These are phyloP conservation scores for Euplexia lucipara DNA, from an alignment of 2,888 invertebrate genomes.

Conservation along the genomic window DNA sequence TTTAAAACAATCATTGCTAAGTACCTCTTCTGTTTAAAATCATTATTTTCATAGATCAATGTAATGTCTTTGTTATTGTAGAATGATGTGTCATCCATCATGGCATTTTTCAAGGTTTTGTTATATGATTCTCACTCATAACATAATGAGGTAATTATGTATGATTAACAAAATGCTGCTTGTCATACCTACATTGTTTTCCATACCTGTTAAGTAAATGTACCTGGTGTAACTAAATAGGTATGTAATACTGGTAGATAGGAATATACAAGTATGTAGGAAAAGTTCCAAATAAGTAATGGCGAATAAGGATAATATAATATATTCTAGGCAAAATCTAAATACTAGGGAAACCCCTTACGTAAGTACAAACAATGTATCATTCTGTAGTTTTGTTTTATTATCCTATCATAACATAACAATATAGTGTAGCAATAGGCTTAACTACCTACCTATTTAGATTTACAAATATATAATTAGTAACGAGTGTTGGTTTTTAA, in stretches of 20 bases:
- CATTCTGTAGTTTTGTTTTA: too few species aligned
- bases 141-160: background rate
- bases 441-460: too few species aligned
- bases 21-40: background rate
- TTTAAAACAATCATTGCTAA: background rate
- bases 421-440: too few species aligned
- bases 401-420: background rate
- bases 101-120: background rate
- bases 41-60: background rate
- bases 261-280: background rate
- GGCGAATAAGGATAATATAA: constrained; percentile 1
- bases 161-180: background rate
- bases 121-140: background rate
- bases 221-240: background rate
- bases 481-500: too few species aligned
- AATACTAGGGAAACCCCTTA: background rate
- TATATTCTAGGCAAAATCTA: background rate
- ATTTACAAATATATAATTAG: too few species aligned
- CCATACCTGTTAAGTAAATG: background rate
- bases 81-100: background rate
- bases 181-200: background rate
- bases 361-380: background rate
- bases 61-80: background rate
- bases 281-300: background rate
- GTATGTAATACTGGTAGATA: too few species aligned